Percentiles rank a stretch among this genome's conserved stretches.
Evolutionary conservation across 2,113 vertebrate genomes (phyloP).

Genomic region (Odobenus rosmarus): DNA sequence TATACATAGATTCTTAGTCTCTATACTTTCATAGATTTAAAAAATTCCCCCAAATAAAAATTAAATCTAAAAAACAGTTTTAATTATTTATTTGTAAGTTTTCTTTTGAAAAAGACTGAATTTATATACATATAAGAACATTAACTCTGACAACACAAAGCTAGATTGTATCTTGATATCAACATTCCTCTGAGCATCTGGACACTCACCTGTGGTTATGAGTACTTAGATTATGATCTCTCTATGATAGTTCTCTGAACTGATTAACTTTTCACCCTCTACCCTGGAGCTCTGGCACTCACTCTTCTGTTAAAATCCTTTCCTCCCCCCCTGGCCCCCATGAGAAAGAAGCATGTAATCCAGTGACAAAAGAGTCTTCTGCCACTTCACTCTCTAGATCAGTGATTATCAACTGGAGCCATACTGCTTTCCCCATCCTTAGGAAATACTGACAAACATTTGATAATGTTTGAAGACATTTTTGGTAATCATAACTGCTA

Average conservation of each 20-base stretch:
- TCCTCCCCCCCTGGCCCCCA: no score
- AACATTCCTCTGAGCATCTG: not conserved
- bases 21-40: not conserved
- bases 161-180: not conserved
- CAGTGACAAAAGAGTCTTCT: not conserved
- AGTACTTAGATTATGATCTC: not conserved
- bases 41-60: constrained; percentile 8
- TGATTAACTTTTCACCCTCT: not conserved
- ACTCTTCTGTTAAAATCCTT: not conserved
- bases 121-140: not conserved
- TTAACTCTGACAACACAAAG: constrained; percentile 8
- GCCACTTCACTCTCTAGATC: not conserved
- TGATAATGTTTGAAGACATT: not conserved
- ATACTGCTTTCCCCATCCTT: not conserved
- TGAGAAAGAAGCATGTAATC: not conserved
- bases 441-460: not conserved
- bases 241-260: not conserved
- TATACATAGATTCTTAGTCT: not conserved
- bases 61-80: not conserved
- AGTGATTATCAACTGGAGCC: not conserved
- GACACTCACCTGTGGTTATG: not conserved
- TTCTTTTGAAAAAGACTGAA: not conserved
- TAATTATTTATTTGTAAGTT: constrained; percentile 35
- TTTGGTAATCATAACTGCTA: not conserved
- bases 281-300: not conserved